phyloP scores from a whole-genome alignment of 2,113 vertebrate genomes.

The Macrotus californicus region DNA sequence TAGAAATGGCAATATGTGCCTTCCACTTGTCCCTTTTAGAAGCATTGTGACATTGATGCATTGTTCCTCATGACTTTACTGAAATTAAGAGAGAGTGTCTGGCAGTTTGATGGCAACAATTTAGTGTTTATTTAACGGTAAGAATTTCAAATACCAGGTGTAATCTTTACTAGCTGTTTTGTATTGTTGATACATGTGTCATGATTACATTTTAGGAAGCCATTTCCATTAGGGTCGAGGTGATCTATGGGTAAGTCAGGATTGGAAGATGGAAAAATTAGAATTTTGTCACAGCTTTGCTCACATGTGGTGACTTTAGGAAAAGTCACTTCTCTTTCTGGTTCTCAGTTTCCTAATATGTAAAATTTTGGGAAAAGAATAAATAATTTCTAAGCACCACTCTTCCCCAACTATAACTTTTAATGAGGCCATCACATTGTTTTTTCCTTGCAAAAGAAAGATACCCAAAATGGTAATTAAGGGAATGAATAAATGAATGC shows the following conservation, averaged over 20 bases:
- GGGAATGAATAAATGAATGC: not conserved
- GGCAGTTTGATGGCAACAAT: conserved; percentile 9
- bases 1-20: not conserved
- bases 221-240: not conserved
- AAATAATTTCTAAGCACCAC: not conserved
- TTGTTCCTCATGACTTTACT: not conserved
- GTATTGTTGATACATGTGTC: not conserved
- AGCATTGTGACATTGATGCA: not conserved
- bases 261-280: not conserved
- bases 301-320: not conserved
- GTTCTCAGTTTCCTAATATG: not conserved
- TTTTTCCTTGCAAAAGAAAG: not conserved
- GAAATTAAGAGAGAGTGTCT: conserved; percentile 3
- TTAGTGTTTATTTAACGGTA: conserved; percentile 33
- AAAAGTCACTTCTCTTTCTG: not conserved
- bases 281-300: not conserved
- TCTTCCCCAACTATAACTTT: not conserved
- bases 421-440: not conserved
- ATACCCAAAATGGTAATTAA: not conserved
- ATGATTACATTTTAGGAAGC: conserved; percentile 22
- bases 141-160: conserved; percentile 9
- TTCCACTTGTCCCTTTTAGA: conserved; percentile 17
- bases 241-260: not conserved
- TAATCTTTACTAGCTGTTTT: conserved; percentile 39
- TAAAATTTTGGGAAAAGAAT: not conserved